A percentile compares a stretch with the other conserved stretches of the same genome.
Evolutionary conservation across 2,888 invertebrate species (phyloP).

Genomic region (Heteromyza rotundicornis): DNA sequence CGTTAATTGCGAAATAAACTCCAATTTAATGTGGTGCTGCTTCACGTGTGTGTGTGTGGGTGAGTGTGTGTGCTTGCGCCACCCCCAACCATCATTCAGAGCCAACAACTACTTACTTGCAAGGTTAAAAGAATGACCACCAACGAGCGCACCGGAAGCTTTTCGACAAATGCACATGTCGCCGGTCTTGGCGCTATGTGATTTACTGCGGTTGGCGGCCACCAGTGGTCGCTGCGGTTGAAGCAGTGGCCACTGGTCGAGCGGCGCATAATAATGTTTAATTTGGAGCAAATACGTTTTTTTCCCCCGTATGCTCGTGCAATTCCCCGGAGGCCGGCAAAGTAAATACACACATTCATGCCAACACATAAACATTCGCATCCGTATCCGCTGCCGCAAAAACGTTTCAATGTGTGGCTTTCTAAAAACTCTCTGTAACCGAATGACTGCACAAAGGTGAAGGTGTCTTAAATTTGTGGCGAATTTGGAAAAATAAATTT

Average conservation of each 20-base stretch:
- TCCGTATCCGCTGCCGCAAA: not conserved
- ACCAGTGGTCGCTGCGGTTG: constrained; percentile 41
- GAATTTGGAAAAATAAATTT: not conserved
- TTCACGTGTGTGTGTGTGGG: constrained; percentile 8
- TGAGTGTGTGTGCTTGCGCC: constrained; percentile 1
- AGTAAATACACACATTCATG: constrained; percentile 16
- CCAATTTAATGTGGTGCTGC: constrained; percentile 42
- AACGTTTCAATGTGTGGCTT: not conserved
- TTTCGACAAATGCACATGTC: constrained; percentile 36
- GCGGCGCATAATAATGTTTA: constrained; percentile 61
- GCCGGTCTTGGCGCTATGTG: constrained; percentile 47
- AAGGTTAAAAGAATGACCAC: constrained; percentile 56
- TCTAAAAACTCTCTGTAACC: constrained; percentile 9
- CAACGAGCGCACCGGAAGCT: constrained; percentile 34
- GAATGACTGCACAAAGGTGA: not conserved
- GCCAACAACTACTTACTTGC: too few relatives aligned
- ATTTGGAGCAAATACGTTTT: constrained; percentile 59
- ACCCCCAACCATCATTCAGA: constrained; percentile 7
- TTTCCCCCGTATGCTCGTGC: constrained; percentile 25
- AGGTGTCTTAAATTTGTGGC: constrained; percentile 43
- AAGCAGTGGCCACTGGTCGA: constrained; percentile 22
- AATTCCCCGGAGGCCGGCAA: constrained; percentile 28
- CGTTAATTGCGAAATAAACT: constrained; percentile 63
- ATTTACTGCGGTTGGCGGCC: constrained; percentile 57
- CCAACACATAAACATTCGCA: too few relatives aligned